These are phyloP conservation scores for Spizaetus ornatus DNA, from an alignment of 2,113 vertebrate genomes.

Conservation along the genomic window DNA sequence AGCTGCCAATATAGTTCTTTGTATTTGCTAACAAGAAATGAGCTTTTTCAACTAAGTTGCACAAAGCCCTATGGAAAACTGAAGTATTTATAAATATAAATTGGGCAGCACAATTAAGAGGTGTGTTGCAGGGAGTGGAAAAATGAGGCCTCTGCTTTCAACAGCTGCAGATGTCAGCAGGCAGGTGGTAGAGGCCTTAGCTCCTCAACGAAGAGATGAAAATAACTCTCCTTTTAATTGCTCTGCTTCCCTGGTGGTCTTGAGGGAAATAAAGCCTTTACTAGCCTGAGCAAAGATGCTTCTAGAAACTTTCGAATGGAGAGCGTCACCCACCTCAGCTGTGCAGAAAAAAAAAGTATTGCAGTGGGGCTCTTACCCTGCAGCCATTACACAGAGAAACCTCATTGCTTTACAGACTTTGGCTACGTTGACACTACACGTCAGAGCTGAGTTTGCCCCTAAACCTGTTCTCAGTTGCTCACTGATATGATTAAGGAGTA, in stretches of 20 bases:
- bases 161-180: neutral
- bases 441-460: neutral
- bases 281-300: neutral
- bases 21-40: neutral
- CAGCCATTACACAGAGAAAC: neutral
- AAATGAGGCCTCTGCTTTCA: neutral
- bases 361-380: neutral
- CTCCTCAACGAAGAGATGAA: neutral
- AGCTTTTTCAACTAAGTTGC: neutral
- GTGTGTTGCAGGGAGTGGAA: neutral
- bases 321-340: neutral
- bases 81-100: neutral
- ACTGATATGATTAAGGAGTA: neutral
- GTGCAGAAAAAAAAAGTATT: neutral
- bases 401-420: neutral
- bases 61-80: neutral
- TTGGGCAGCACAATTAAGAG: neutral
- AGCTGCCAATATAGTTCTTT: neutral
- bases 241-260: neutral
- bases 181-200: neutral
- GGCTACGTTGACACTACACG: neutral
- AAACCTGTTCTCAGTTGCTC: neutral
- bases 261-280: neutral
- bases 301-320: neutral
- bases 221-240: constrained; percentile 54